These are phyloP conservation scores for Adelphocoris suturalis DNA, from an alignment of 2,888 invertebrate species.

Conservation along the genomic window DNA sequence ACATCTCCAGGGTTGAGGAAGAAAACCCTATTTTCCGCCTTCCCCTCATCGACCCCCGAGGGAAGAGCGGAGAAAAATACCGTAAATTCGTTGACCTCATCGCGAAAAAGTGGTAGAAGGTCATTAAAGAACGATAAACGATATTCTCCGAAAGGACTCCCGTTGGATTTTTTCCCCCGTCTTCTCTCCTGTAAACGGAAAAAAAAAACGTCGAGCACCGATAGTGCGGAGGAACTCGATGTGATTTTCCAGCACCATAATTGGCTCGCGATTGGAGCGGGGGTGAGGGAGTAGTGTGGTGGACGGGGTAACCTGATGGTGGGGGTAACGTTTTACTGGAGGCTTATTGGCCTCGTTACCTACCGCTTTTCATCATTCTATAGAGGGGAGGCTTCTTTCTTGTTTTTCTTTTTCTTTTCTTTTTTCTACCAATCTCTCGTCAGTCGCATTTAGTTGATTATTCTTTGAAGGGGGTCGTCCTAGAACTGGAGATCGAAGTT, in stretches of 20 bases:
- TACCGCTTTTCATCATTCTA: conserved; percentile 1
- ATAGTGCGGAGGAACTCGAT: neutral
- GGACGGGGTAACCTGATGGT: too few relatives aligned
- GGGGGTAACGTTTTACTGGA: neutral
- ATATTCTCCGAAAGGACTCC: neutral
- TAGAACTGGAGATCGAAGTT: neutral
- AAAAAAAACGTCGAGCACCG: neutral
- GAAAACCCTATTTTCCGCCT: neutral
- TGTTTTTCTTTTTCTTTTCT: neutral
- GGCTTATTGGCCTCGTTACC: conserved; percentile 23
- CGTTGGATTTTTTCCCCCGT: neutral
- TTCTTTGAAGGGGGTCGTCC: neutral
- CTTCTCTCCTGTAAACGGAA: neutral
- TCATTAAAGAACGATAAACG: conserved; percentile 19
- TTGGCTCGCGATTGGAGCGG: neutral
- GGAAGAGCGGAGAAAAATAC: neutral
- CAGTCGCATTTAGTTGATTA: neutral
- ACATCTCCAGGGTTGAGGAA: neutral
- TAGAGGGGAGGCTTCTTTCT: neutral
- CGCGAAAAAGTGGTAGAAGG: neutral
- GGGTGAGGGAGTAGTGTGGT: neutral
- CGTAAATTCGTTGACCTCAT: conserved; percentile 36
- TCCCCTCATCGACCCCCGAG: neutral
- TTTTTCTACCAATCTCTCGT: neutral
- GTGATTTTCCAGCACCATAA: conserved; percentile 9